Evolutionary conservation across 2,888 invertebrate species (phyloP).

Genomic region (Drosophila imparisetae): DNA sequence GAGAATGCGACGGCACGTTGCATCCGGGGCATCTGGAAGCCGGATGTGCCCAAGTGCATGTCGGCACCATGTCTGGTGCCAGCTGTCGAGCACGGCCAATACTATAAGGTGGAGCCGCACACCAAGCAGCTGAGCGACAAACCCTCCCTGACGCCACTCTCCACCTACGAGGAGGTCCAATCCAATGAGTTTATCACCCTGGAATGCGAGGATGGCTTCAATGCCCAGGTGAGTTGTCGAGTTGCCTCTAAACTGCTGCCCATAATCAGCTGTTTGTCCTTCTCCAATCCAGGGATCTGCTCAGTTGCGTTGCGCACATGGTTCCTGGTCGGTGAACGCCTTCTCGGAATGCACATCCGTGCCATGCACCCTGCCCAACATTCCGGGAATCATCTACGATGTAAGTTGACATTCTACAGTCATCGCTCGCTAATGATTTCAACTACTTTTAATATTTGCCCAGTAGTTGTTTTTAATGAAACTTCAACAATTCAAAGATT

Average conservation of each 20-base stretch:
- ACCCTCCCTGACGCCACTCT: slow-evolving; percentile 79
- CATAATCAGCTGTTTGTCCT: not conserved
- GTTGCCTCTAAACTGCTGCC: fast-evolving
- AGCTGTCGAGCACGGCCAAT: slow-evolving; percentile 89
- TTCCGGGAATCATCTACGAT: slow-evolving; percentile 83
- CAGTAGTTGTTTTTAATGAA: not conserved
- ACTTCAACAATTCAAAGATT: fast-evolving
- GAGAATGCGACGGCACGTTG: slow-evolving; percentile 92
- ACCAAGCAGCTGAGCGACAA: slow-evolving; percentile 80
- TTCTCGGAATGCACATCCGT: slow-evolving; percentile 91
- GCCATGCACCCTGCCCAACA: slow-evolving; percentile 83
- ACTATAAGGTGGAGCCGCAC: slow-evolving; percentile 85
- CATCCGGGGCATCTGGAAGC: slow-evolving; percentile 93
- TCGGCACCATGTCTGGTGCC: slow-evolving; percentile 91
- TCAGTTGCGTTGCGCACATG: slow-evolving; percentile 91
- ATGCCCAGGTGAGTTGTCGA: slow-evolving; percentile 72
- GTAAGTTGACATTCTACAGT: slow-evolving; percentile 42
- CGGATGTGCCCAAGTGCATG: slow-evolving; percentile 91
- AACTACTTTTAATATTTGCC: not conserved
- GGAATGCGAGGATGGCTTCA: slow-evolving; percentile 90
- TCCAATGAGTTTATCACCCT: slow-evolving; percentile 91
- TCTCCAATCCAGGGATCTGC: slow-evolving; percentile 87
- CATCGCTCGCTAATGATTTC: not conserved
- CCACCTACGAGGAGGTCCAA: slow-evolving; percentile 85
- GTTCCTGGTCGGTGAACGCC: slow-evolving; percentile 91